phyloP scores from a whole-genome alignment of 2,888 invertebrate species.

The Idaea dimidiata region DNA sequence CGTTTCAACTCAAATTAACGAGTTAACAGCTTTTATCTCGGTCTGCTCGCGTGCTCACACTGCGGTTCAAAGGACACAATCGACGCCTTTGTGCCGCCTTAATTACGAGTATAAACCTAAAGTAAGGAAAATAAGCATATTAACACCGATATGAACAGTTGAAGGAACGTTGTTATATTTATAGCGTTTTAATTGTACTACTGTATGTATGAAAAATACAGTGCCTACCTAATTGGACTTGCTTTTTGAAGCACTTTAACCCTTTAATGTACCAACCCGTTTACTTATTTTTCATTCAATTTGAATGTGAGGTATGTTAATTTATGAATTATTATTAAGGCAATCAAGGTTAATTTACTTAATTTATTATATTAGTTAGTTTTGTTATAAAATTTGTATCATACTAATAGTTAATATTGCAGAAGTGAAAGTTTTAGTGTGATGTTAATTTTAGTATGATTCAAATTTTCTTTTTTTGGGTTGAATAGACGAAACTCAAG shows the following conservation, averaged over 20 bases:
- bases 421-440: no score
- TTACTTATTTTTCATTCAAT: background rate
- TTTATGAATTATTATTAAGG: background rate
- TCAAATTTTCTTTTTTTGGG: no score
- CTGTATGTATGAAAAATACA: background rate
- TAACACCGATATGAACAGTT: background rate
- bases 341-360: no score
- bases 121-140: conserved; percentile 4
- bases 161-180: background rate
- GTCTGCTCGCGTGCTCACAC: conserved; percentile 30
- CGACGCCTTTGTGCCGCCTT: conserved; percentile 16
- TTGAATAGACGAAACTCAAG: no score
- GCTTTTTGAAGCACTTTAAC: background rate
- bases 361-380: no score
- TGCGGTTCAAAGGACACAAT: conserved; percentile 37
- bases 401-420: no score
- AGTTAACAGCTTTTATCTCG: conserved; percentile 41
- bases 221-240: background rate
- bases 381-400: no score
- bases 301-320: background rate
- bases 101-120: conserved; percentile 12
- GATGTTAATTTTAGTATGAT: no score
- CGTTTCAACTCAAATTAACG: conserved; percentile 38
- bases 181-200: background rate
- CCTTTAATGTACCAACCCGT: background rate